A percentile compares a stretch with the other conserved stretches of the same genome.
These are phyloP conservation scores for Dicerorhinus sumatrensis DNA, from an alignment of 2,113 vertebrate species.

Conservation along the genomic window DNA sequence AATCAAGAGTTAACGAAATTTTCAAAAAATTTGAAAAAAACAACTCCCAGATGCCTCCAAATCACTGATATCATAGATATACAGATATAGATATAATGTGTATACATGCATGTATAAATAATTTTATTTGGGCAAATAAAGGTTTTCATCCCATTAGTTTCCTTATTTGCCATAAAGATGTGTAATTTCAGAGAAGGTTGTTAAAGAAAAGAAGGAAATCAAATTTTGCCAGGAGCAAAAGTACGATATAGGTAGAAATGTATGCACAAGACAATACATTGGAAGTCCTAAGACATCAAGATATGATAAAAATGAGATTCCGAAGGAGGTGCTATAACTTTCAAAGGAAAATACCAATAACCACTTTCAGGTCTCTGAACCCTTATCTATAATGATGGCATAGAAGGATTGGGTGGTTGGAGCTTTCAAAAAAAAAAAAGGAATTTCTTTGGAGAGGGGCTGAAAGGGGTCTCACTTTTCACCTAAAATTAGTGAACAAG, in stretches of 20 bases:
- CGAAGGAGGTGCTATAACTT: neutral
- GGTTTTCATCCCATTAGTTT: neutral
- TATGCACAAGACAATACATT: neutral
- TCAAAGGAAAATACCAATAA: constrained; percentile 1
- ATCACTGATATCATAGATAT: neutral
- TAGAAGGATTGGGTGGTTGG: neutral
- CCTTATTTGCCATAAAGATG: neutral
- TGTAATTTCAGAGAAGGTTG: constrained; percentile 14
- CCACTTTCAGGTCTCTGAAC: neutral
- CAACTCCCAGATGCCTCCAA: neutral
- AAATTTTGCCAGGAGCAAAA: neutral
- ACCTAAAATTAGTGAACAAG: neutral
- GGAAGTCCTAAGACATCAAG: neutral
- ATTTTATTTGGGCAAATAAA: neutral
- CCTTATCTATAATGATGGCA: neutral
- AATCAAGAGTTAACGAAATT: neutral
- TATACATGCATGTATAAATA: neutral
- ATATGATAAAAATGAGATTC: neutral
- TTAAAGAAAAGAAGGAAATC: constrained; percentile 20
- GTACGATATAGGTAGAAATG: neutral
- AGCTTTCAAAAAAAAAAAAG: neutral
- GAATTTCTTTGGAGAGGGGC: neutral
- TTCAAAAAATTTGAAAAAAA: neutral
- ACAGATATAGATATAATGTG: neutral
- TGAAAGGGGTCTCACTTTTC: neutral